Base-by-base conservation (phyloP, 2,888 invertebrate species). In the Habrosyne pyritoides region DNA sequence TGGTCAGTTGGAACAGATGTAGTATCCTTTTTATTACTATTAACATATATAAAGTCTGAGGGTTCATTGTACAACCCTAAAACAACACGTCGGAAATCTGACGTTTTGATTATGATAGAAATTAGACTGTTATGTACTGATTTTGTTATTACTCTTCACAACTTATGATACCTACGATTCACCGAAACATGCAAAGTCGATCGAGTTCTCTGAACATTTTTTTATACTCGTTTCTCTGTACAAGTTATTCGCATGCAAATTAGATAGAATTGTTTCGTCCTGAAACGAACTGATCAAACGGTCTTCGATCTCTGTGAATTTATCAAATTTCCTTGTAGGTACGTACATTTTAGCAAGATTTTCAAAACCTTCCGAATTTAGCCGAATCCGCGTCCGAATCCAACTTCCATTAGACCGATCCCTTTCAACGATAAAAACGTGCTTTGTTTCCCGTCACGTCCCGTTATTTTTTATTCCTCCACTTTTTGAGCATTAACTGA, bases 401-500 rank as follows among this genome's bases (percentile, higher is more conserved):
- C 80, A 71, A 78, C 79, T 63, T 78, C 82, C 84, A 87, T 87
- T 87, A 87, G 77, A 72, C 72, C 74, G 87, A 87, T 86, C 86
- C 86, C 77, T 83, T 80, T 77, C 71, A 76, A 67, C 83, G 85
- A 89, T 89, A 88, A 88, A 86, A 88, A 85, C 80, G 82, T 83
- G 85, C 83, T 87, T 89, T 87, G 86, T 87, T 86, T 82, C 74
- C 77, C 86, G 84, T 87, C 88, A 88, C 87, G 85, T 87, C 68
- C 79, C 77, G 77, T 84, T 85, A 85, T 86, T 89, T 89, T 89
- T 88, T 84, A 83, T 83, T 77, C 70, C 66, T 67, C 70, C 79
- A 71, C 73, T 85, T 81, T 85, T 83, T 77, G 65, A 82, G 73
- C 80, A 81, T 81, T 80, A 84, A 79, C 79, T 76, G 75, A 76